Evolutionary conservation across 2,113 vertebrate genomes (phyloP), one percentile per base, ranked within the genome.

Genomic region (Plectropomus leopardus): DNA sequence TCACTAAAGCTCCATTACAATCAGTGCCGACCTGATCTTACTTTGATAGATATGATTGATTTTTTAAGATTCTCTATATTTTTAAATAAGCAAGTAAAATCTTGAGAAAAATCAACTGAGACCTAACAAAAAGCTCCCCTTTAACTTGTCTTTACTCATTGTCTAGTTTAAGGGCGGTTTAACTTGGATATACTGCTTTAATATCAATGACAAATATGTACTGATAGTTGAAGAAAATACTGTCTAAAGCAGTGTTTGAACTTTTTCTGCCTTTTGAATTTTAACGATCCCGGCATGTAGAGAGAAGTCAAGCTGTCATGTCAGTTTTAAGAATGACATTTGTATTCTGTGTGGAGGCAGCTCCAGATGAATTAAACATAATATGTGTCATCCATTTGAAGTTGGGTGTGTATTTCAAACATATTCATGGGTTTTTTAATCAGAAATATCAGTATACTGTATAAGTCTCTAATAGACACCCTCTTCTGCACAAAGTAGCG

Each of bases 301-400:
- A 34, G 19, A 24, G 57, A 60, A 23, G 28, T 60, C 72, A 54
- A 23, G 21, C 59, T 45, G 3, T 42, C 68, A 47, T 34, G 26
- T 75, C 50, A 65, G 59, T 44, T 57, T 40, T 21, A 34, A 65
- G 26, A 57, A 36, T 26, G 19, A 44, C 28, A 36, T 60, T 73
- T 40, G 3, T 7, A 36, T 50, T 72, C 30, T 50, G 3, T 36
- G 21, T 26, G 9, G 32, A 36, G 5, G 23, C 30, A 40, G 45
- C 32, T 28, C 10, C 30, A 21, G 11, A 26, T 65, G 14, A 45
- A 45, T 54, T 8, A 54, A 32, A 45, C 14, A 45, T 65, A 5
- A 23, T n/a, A 28, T n/a, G 9, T 53, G 2, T n/a, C 5, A 40
- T 63, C 53, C 7, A 9, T 72, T 59, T 48, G 42, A 21, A 48